Conservation (phyloP, 2,888 invertebrate genomes). For the Tipula vernalis region DNA sequence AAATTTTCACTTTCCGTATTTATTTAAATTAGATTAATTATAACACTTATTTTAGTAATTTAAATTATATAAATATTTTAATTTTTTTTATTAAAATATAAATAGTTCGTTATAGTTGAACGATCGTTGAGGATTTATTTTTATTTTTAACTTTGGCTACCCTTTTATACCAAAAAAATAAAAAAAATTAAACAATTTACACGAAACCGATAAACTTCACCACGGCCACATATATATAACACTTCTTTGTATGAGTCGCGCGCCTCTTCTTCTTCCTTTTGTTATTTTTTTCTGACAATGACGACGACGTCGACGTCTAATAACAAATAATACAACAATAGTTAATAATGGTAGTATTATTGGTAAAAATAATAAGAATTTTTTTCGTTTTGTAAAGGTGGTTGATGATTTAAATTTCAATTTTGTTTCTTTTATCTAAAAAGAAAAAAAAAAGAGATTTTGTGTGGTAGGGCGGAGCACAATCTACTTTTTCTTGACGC, state of each 20-base stretch:
- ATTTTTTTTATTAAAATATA: constrained; percentile 11
- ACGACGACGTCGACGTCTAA: not conserved
- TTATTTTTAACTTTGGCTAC: constrained; percentile 27
- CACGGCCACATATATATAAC: not conserved
- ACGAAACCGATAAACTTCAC: not conserved
- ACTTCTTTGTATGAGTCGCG: not conserved
- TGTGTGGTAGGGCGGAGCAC: not conserved
- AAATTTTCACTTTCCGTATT: not conserved
- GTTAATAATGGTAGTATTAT: no score
- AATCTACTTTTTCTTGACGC: not conserved
- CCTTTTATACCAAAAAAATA: constrained; percentile 30
- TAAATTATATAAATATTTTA: no score
- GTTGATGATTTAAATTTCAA: not conserved
- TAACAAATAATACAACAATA: not conserved
- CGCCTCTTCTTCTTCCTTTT: not conserved
- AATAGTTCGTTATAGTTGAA: constrained; percentile 26
- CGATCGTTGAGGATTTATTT: constrained; percentile 34
- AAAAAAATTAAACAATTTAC: not conserved
- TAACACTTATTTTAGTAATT: constrained; percentile 8
- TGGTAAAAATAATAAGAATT: constrained; percentile 12
- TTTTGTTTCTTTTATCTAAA: not conserved
- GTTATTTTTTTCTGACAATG: not conserved
- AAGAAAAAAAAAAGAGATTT: not conserved
- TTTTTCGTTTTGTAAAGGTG: constrained; percentile 8
- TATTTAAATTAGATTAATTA: not conserved